Percentiles rank a stretch among this genome's conserved stretches.
These are phyloP conservation scores for Excalfactoria chinensis DNA, from an alignment of 2,113 vertebrate genomes.

Conservation along the genomic window DNA sequence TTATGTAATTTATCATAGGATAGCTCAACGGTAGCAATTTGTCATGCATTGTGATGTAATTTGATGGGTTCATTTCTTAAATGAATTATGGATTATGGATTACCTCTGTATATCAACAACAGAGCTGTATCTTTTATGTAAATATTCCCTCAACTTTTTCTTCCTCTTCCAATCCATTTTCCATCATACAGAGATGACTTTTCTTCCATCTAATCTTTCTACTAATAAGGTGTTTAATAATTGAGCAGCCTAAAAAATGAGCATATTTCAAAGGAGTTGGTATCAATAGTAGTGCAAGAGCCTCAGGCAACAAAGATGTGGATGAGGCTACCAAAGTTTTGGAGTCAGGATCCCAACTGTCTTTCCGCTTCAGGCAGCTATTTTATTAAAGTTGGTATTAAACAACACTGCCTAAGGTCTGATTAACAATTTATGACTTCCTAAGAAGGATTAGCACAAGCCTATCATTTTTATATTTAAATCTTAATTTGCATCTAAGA, in stretches of 20 bases:
- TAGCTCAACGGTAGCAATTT: constrained; percentile 63
- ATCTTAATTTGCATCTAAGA: constrained; percentile 77
- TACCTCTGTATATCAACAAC: constrained; percentile 74
- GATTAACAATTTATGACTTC: constrained; percentile 82
- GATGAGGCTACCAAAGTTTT: constrained; percentile 72
- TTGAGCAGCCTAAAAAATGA: constrained; percentile 75
- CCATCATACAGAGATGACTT: constrained; percentile 65
- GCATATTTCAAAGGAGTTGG: constrained; percentile 76
- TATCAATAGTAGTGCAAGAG: constrained; percentile 64
- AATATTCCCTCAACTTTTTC: constrained; percentile 71
- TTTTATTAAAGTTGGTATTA: constrained; percentile 84
- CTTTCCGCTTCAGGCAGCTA: constrained; percentile 75
- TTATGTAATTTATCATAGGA: constrained; percentile 58
- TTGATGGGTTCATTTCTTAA: constrained; percentile 71
- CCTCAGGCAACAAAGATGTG: constrained; percentile 63
- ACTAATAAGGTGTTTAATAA: constrained; percentile 81
- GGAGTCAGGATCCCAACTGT: constrained; percentile 72
- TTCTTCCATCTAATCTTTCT: constrained; percentile 70
- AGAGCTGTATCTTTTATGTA: constrained; percentile 68
- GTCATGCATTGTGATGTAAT: constrained; percentile 67
- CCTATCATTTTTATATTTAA: constrained; percentile 81
- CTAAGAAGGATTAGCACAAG: constrained; percentile 78
- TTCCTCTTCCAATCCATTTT: constrained; percentile 71
- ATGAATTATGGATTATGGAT: constrained; percentile 78
- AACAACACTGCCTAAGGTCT: constrained; percentile 77